Evolutionary conservation across 2,888 invertebrate species (phyloP), one percentile per base, ranked within the genome.

Genomic region (Aspidiotus rigidus): DNA sequence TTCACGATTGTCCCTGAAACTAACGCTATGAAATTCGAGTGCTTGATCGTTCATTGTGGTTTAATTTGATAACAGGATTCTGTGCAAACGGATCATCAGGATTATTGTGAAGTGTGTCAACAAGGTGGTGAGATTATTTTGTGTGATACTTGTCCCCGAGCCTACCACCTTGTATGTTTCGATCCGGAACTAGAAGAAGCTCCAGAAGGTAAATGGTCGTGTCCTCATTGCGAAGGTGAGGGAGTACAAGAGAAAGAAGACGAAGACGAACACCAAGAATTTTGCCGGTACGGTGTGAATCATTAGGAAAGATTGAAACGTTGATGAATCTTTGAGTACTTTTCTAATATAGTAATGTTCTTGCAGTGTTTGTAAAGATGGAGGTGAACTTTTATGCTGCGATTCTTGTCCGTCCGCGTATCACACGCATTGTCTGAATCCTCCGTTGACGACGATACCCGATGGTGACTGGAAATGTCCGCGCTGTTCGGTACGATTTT

Each of bases 41-140:
- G 49, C 49, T 49, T n/a, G 49, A 49, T 13, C n/a, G 28, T 9
- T 42, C 15, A 15, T 40, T 72, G 59, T 28, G 5, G 5, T 64
- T 70, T 42, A 11, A 17, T 11, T 62, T 60, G 13, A 64, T 10
- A 56, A 56, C 5, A n/a, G 56, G 15, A 16, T 7, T 59, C 39
- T 39, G 54, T 70, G 49, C 72, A 75, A 73, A 75, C 75, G 57
- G 94, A 97, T 78, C 96, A 97, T 78, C 98, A 99, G 80, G 98
- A 99, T 78, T 97, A 97, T 78, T 98, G 98, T 77, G 96, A 97
- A 81, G 98, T 97, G 42, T 99, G 99, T 77, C 98, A 98, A 79
- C 97, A 99, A 84, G 99, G 98, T 67, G 99, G 99, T 28, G 99
- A 99, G 81, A 98, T 99, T 70, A 97, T 99, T 74, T 84, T 99